Conservation (phyloP, 2,888 invertebrate genomes). For the Thereva nobilitata region DNA sequence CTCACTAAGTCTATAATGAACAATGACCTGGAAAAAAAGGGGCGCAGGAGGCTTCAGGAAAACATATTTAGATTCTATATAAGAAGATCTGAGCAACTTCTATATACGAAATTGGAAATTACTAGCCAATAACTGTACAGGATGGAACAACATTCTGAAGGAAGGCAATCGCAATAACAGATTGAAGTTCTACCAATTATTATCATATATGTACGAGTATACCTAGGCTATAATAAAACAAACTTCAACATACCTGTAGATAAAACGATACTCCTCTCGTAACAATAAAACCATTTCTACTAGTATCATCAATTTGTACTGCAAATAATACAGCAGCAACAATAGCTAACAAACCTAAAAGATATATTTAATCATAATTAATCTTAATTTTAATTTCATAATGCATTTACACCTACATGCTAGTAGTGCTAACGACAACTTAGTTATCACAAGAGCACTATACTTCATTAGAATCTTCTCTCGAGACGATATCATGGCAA, state of each 20-base stretch:
- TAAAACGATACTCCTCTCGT: constrained; percentile 84
- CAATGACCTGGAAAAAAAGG: too few relatives aligned
- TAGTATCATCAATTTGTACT: constrained; percentile 79
- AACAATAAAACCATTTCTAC: constrained; percentile 72
- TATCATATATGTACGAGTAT: too few relatives aligned
- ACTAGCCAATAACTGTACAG: too few relatives aligned
- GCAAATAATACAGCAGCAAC: constrained; percentile 83
- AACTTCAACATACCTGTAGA: constrained; percentile 69
- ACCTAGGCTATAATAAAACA: neutral
- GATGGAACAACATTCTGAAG: too few relatives aligned
- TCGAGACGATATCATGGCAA: constrained; percentile 85
- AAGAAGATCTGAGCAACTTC: too few relatives aligned
- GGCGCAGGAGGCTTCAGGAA: too few relatives aligned
- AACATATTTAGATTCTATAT: too few relatives aligned
- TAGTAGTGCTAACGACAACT: constrained; percentile 75
- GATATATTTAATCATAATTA: constrained; percentile 24
- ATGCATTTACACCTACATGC: constrained; percentile 68
- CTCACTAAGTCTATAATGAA: too few relatives aligned
- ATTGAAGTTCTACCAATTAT: too few relatives aligned
- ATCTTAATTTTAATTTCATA: constrained; percentile 12
- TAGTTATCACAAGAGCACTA: constrained; percentile 74
- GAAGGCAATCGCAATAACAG: too few relatives aligned
- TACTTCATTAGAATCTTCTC: constrained; percentile 80
- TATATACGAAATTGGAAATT: too few relatives aligned
- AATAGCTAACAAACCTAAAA: constrained; percentile 75